Evolutionary conservation across 2,888 invertebrate genomes (phyloP).

Genomic region (Gymnosoma rotundatum): DNA sequence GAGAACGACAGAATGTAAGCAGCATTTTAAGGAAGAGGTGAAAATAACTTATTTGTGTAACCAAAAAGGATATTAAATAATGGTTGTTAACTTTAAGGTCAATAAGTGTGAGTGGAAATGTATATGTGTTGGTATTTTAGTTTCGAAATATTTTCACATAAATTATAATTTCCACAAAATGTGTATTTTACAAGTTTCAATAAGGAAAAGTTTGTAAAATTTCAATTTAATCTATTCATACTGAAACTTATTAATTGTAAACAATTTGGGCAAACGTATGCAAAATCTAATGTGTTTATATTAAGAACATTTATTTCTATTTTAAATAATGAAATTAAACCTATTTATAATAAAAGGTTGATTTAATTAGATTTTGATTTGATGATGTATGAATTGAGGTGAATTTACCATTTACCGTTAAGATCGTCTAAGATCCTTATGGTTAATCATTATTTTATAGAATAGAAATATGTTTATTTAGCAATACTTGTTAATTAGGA

Average conservation of each 20-base stretch:
- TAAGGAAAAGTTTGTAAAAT: neutral
- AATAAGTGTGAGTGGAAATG: neutral
- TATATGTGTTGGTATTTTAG: neutral
- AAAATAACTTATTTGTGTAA: neutral
- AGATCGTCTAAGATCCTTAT: no score
- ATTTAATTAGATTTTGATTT: neutral
- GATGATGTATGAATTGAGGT: neutral
- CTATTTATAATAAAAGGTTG: neutral
- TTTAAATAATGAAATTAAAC: neutral
- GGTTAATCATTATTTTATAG: no score
- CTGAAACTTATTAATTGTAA: neutral
- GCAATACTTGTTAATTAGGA: no score
- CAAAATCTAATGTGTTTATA: neutral
- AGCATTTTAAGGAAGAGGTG: no score
- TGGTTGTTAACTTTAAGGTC: slow-evolving; percentile 14
- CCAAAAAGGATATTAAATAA: slow-evolving; percentile 31
- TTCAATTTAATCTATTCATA: neutral
- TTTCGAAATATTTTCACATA: slow-evolving; percentile 6
- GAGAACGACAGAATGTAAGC: neutral
- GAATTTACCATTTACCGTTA: neutral
- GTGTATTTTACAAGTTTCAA: neutral
- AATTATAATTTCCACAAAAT: slow-evolving; percentile 3
- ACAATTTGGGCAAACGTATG: neutral
- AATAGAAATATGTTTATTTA: no score
- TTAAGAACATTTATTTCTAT: neutral